phyloP scores from a whole-genome alignment of 2,797 vertebrate genomes.

The Molossus molossus region DNA sequence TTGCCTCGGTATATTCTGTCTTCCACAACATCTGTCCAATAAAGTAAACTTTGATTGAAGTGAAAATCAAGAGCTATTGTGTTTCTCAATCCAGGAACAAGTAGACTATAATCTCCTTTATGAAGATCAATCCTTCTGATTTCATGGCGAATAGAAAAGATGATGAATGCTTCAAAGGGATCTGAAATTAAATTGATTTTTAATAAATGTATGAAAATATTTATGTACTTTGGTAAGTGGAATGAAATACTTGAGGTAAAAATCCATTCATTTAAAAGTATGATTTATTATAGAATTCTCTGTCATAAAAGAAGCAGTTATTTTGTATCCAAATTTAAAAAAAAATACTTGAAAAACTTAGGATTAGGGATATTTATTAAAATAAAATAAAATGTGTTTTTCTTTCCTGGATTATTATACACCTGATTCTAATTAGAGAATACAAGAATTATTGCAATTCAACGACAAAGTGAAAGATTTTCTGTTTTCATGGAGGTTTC shows the following conservation, averaged over 20 bases:
- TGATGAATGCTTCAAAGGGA: slow-evolving; percentile 99
- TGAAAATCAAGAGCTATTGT: slow-evolving; percentile 99
- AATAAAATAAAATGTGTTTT: neutral
- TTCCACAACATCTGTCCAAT: slow-evolving; percentile 99
- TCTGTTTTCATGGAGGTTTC: neutral
- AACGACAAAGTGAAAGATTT: neutral
- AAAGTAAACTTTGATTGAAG: slow-evolving; percentile 97
- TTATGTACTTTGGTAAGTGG: slow-evolving; percentile 51
- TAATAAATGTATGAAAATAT: slow-evolving; percentile 61
- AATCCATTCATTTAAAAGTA: slow-evolving; percentile 77
- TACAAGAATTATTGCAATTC: neutral
- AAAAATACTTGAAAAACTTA: neutral
- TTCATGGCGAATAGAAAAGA: slow-evolving; percentile 99
- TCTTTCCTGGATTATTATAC: neutral
- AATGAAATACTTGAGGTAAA: slow-evolving; percentile 47
- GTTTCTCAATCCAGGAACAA: slow-evolving; percentile 97
- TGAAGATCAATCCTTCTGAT: slow-evolving; percentile 99
- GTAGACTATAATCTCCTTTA: slow-evolving; percentile 97
- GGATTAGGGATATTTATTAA: neutral
- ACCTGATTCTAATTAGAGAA: slow-evolving; percentile 45
- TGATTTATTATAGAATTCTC: neutral
- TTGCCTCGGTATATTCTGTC: slow-evolving; percentile 99
- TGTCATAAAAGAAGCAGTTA: slow-evolving; percentile 61
- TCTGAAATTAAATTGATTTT: slow-evolving; percentile 91
- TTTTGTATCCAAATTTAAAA: slow-evolving; percentile 33